phyloP scores from a whole-genome alignment of 2,888 invertebrate genomes.

The Synanthedon myopaeformis region DNA sequence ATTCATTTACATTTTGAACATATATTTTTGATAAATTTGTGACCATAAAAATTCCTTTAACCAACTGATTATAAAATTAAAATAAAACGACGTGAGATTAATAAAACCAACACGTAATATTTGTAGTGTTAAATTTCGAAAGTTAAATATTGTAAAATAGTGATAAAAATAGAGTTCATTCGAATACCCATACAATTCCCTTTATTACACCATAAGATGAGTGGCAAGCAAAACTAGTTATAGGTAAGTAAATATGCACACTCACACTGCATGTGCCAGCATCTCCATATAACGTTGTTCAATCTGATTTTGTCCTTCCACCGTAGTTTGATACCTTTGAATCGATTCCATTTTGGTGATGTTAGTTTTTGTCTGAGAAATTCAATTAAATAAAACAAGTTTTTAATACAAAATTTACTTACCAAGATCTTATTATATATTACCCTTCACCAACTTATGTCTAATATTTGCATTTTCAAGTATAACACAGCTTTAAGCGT shows the following conservation, averaged over 20 bases:
- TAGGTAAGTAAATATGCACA: constrained; percentile 4
- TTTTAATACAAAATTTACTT: constrained; percentile 20
- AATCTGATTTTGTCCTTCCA: constrained; percentile 99
- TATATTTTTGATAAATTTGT: too few species aligned
- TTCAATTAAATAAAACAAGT: constrained; percentile 17
- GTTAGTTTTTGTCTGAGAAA: constrained; percentile 95
- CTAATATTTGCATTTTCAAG: constrained; percentile 30
- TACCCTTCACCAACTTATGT: constrained; percentile 45
- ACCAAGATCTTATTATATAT: constrained; percentile 31
- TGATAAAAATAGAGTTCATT: too few species aligned
- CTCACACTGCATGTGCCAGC: constrained; percentile 99
- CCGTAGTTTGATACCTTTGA: constrained; percentile 95
- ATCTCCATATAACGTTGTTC: constrained; percentile 99
- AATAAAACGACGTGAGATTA: too few species aligned
- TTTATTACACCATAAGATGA: too few species aligned
- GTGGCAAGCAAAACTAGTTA: too few species aligned
- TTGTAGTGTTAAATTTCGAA: too few species aligned
- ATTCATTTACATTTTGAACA: too few species aligned
- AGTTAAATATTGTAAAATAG: too few species aligned
- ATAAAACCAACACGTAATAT: too few species aligned
- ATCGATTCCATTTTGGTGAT: constrained; percentile 99
- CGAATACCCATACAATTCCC: too few species aligned
- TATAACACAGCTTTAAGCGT: constrained; percentile 43
- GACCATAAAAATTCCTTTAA: too few species aligned
- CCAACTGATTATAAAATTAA: too few species aligned